Percentiles rank a stretch among this genome's conserved stretches.
Evolutionary conservation across 37 sponge, comb jelly and placozoan species (phyloP).

Genomic region (Haliclona indistincta): DNA sequence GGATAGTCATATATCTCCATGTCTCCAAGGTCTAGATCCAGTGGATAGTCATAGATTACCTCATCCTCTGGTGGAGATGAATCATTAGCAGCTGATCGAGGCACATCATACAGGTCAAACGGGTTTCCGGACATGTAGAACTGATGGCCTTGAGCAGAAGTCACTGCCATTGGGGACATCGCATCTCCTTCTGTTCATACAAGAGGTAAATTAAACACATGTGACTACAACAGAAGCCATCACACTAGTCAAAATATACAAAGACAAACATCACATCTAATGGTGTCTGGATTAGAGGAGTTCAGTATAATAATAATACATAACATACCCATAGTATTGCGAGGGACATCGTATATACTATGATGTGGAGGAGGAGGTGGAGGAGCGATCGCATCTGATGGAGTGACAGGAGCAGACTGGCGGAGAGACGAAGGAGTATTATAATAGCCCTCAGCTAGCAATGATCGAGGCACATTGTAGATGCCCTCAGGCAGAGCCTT

Average conservation of each 20-base stretch:
- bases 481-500: slow-evolving; percentile 30
- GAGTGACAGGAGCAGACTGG: neutral
- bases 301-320: no score
- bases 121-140: slow-evolving; percentile 10
- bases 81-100: slow-evolving; percentile 30
- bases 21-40: slow-evolving; percentile 18
- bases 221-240: no score
- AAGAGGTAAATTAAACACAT: no score
- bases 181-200: no score
- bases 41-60: slow-evolving; percentile 64
- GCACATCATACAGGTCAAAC: slow-evolving; percentile 46
- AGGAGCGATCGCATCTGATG: neutral
- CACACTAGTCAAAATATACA: no score
- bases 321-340: slow-evolving; percentile 6
- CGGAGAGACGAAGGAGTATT: neutral
- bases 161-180: no score
- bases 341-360: slow-evolving; percentile 54
- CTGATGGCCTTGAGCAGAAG: no score
- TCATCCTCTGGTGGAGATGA: slow-evolving; percentile 33
- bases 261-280: no score
- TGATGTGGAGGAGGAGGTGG: slow-evolving; percentile 21
- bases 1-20: slow-evolving; percentile 79
- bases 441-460: neutral
- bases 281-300: no score
- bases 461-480: slow-evolving; percentile 43